A percentile compares a stretch with the other conserved stretches of the same genome.
Conservation (phyloP, 2,797 vertebrate genomes). For the Melanotaenia boesemani region DNA sequence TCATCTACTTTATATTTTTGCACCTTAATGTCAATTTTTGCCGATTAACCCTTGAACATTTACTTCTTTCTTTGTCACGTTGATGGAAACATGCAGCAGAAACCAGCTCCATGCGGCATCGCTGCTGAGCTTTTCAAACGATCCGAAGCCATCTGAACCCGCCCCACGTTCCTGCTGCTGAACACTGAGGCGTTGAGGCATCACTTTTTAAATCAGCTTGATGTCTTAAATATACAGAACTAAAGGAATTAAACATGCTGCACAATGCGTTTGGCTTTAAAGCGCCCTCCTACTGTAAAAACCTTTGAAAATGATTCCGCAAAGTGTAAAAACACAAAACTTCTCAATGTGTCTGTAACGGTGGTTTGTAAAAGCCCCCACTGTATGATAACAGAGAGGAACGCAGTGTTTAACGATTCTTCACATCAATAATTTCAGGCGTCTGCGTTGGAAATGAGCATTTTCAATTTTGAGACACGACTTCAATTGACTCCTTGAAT, state of each 20-base stretch:
- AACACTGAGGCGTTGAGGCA: not conserved
- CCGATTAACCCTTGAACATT: too few relatives aligned
- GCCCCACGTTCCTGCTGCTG: not conserved
- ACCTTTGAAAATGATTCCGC: slow-evolving; percentile 28
- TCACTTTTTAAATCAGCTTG: not conserved
- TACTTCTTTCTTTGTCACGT: too few relatives aligned
- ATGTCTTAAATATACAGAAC: not conserved
- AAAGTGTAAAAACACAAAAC: slow-evolving; percentile 35
- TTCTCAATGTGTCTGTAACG: slow-evolving; percentile 34
- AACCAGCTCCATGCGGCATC: too few relatives aligned
- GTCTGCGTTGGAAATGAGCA: slow-evolving; percentile 62
- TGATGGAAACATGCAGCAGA: too few relatives aligned
- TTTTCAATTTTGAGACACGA: slow-evolving; percentile 70
- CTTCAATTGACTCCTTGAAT: slow-evolving; percentile 75
- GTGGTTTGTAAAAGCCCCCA: slow-evolving; percentile 39
- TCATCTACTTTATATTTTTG: too few relatives aligned
- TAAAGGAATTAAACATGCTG: not conserved
- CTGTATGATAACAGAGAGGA: slow-evolving; percentile 59
- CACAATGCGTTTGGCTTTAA: not conserved
- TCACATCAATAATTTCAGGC: slow-evolving; percentile 76
- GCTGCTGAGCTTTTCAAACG: too few relatives aligned
- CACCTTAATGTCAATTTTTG: too few relatives aligned
- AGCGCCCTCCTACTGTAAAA: not conserved
- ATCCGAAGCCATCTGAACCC: not conserved
- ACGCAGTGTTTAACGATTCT: slow-evolving; percentile 56